phyloP scores from a whole-genome alignment of 2,797 vertebrate genomes.

The Mormyrus proboscirostris region DNA sequence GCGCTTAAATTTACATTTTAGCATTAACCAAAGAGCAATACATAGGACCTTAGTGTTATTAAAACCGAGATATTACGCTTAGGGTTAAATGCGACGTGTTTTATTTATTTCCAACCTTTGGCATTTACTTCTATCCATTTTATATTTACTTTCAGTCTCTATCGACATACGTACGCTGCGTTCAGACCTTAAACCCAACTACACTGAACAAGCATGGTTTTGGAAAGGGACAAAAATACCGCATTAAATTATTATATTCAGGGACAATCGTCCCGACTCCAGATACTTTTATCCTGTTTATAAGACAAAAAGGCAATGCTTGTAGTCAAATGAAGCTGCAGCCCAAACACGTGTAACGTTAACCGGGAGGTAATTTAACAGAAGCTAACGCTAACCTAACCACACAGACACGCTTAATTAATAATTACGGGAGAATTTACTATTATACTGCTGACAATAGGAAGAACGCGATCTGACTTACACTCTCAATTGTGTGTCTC shows the following conservation, averaged over 20 bases:
- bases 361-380: not conserved
- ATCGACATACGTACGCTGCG: not conserved
- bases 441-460: not conserved
- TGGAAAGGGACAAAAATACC: not conserved
- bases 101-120: not conserved
- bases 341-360: not conserved
- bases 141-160: not conserved
- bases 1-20: not conserved
- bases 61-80: not conserved
- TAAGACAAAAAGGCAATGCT: not conserved
- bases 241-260: not conserved
- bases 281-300: not conserved
- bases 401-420: not conserved
- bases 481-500: constrained; percentile 41
- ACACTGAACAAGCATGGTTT: not conserved
- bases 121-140: not conserved
- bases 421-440: not conserved
- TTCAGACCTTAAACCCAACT: not conserved
- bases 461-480: constrained; percentile 24
- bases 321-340: not conserved
- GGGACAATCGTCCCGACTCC: not conserved
- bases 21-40: not conserved
- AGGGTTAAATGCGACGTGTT: not conserved
- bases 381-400: constrained; percentile 6
- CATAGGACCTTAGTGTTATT: not conserved